Evolutionary conservation across 2,113 vertebrate species (phyloP), one percentile per base, ranked within the genome.

Genomic region (Uropsilus gracilis): DNA sequence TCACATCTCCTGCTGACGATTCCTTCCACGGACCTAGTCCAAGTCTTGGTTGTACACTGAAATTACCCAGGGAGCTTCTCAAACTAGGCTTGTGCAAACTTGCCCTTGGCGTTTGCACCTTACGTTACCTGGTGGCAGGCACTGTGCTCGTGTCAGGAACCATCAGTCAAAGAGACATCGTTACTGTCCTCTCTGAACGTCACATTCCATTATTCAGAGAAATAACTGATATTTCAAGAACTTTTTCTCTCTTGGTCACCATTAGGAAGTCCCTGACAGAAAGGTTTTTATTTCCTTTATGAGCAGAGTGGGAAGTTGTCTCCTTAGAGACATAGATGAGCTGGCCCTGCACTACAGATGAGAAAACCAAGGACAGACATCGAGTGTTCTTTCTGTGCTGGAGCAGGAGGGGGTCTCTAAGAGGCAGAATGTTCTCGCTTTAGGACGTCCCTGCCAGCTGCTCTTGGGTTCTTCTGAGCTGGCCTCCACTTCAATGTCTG

Each of bases 221-320:
- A 32, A 48, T 68, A n/a, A n/a, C n/a, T n/a, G 86, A 42, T 69
- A 73, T 64, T 72, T 92, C 57, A 39, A 89, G 63, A 86, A 71
- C 44, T 48, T 46, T 37, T 46, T 88, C 28, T 32, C 66, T 55
- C 63, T 37, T 76, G 68, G 37, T 44, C 34, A 55, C 22, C 59
- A 86, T 53, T 48, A 85, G 87, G 73, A 78, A 93, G 66, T 86
- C 48, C 39, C 77, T 68, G 46, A 84, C 57, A 57, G 78, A 42
- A 88, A 90, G 64, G 32, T 55, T 88, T 86, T 89, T 34, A n/a
- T 42, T 44, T 91, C 48, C 63, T 61, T 64, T 42, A 86, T 82
- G 80, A 94, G 30, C 61, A 44, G 46, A 91, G 3, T 63, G 42
- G 39, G n/a, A 53, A 32, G 20, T 32, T 66, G 81, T 86, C 42